Base-by-base conservation (phyloP, 2,888 invertebrate genomes). In the Drosophila atroscutellata region DNA sequence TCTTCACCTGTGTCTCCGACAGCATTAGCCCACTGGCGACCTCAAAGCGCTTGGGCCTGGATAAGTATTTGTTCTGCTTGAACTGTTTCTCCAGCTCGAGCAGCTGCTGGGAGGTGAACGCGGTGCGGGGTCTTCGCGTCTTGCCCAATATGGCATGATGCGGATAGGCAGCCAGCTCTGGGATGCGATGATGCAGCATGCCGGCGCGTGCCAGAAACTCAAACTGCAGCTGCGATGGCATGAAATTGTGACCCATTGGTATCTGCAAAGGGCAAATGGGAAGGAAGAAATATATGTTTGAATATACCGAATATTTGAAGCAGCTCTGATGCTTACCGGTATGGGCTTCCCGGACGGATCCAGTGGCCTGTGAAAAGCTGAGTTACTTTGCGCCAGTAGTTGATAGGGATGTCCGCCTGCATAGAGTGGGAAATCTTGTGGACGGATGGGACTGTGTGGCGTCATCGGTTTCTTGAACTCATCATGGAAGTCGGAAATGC, bases 41-140 rank as follows among this genome's bases (percentile, higher is more conserved):
- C 93, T 99, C 99, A 93, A 99, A 99, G 90, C 99, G 94, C 94
- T 99, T 99, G 26, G 99, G 99, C 83, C 99, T 94, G 37, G 99
- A 99, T 51, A 99, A 95, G 94, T 99, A 99, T 94, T 99, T 99
- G 95, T 99, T 99, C 94, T 99, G 98, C 73, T 98, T 96, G 94
- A 99, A 99, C 94, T 99, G 99, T 93, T 99, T 97, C 94, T 99
- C 99, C 91, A 99, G 94, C 93, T 99, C 99, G 83, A 99, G 94
- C 26, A 99, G 95, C 91, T 99, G 99, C 92, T 99, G 99, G 0
- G 94, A 93, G 2, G 99, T 99, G 94, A 99, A 99, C 2, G 99
- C 99, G 0, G 99, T 99, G 68, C 99, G 95, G 0, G 99, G 99
- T 79, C 99, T 95, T 65, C 98, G 94, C 47, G 98, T 97, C 94